These are phyloP conservation scores for Nasua narica DNA, from an alignment of 2,797 vertebrate genomes.

Conservation along the genomic window DNA sequence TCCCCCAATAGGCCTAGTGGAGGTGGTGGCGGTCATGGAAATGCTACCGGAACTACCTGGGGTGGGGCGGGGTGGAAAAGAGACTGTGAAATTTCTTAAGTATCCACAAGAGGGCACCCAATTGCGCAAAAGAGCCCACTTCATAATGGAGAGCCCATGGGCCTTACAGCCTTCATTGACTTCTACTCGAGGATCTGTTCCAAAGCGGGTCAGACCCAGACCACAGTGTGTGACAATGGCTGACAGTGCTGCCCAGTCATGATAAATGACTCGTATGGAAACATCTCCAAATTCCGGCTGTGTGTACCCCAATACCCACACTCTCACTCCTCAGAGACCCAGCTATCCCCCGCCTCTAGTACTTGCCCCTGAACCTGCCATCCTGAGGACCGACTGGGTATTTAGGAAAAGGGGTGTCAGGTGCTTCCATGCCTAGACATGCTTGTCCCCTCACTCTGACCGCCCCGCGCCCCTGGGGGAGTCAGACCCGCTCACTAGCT, in stretches of 20 bases:
- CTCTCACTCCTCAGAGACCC: background rate
- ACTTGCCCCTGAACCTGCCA: background rate
- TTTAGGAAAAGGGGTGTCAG: background rate
- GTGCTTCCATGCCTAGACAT: background rate
- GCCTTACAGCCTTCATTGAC: background rate
- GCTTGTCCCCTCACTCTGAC: rapidly evolving
- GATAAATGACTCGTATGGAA: background rate
- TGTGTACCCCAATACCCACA: background rate
- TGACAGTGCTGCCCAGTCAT: background rate
- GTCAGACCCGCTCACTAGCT: background rate
- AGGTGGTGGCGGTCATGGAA: background rate
- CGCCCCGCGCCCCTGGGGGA: rapidly evolving
- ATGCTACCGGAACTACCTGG: background rate
- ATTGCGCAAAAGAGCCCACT: background rate
- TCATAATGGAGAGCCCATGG: rapidly evolving
- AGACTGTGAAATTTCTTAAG: background rate
- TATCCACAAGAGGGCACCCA: slow-evolving; percentile 61
- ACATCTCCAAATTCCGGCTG: background rate
- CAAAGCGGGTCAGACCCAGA: background rate
- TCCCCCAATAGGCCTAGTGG: background rate
- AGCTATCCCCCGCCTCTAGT: background rate
- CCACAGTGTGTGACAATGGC: background rate
- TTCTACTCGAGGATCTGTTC: background rate
- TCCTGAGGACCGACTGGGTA: background rate
- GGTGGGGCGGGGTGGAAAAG: background rate